Evolutionary conservation across 2,888 invertebrate genomes (phyloP).

Genomic region (Idaea straminata): DNA sequence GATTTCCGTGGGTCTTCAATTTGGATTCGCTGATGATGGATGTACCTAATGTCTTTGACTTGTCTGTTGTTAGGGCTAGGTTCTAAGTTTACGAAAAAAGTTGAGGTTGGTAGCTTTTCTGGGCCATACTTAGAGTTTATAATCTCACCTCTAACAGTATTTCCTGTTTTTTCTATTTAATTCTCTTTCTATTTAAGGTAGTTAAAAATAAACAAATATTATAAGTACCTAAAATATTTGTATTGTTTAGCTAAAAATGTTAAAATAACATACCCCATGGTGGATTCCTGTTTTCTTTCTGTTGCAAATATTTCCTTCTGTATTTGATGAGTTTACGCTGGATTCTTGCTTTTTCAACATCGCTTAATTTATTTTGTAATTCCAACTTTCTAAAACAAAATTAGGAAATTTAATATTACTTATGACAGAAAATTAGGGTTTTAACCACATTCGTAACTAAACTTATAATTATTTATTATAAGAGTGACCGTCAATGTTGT

Average conservation of each 20-base stretch:
- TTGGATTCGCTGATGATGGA: slow-evolving; percentile 20
- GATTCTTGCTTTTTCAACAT: slow-evolving; percentile 86
- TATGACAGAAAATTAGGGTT: not conserved
- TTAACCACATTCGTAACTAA: not conserved
- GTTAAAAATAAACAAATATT: too few relatives aligned
- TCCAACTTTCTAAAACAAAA: slow-evolving; percentile 70
- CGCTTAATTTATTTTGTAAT: slow-evolving; percentile 81
- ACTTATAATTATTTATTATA: too few relatives aligned
- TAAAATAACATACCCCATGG: slow-evolving; percentile 87
- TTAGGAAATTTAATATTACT: slow-evolving; percentile 3
- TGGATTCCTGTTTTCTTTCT: slow-evolving; percentile 86
- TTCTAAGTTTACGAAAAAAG: slow-evolving; percentile 30
- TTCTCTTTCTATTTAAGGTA: too few relatives aligned
- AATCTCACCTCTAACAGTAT: not conserved
- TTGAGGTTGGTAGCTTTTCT: slow-evolving; percentile 26
- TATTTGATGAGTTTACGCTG: slow-evolving; percentile 91
- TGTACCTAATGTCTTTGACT: slow-evolving; percentile 18
- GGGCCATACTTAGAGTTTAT: slow-evolving; percentile 19
- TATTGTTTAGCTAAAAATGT: not conserved
- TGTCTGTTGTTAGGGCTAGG: slow-evolving; percentile 20
- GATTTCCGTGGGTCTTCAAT: slow-evolving; percentile 27
- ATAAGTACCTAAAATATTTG: too few relatives aligned
- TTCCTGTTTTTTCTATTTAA: not conserved
- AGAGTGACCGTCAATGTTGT: too few relatives aligned
- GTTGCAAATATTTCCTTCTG: slow-evolving; percentile 88